Evolutionary conservation across 2,113 vertebrate species (phyloP).

Genomic region (Montifringilla adamsi): DNA sequence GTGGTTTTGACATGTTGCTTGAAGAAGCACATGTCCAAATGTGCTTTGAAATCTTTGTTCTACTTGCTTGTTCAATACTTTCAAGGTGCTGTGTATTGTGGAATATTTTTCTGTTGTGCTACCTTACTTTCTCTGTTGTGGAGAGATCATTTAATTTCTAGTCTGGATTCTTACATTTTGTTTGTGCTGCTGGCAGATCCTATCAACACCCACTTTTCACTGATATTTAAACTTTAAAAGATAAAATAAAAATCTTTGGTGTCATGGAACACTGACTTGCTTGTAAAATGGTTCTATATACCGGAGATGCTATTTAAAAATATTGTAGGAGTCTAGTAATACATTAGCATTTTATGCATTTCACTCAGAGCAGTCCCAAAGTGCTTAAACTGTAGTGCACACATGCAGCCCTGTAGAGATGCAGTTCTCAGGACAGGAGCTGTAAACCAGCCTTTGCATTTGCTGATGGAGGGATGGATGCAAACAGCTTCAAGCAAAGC

Average conservation of each 20-base stretch:
- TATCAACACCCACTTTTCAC: conserved; percentile 61
- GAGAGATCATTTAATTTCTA: neutral
- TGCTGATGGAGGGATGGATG: neutral
- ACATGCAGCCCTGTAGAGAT: neutral
- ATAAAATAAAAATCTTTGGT: conserved; percentile 53
- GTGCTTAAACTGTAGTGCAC: neutral
- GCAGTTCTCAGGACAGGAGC: neutral
- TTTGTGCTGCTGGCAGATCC: conserved; percentile 65
- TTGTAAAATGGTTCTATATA: conserved; percentile 55
- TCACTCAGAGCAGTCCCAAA: neutral
- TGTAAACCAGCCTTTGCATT: neutral
- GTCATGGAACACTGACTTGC: conserved; percentile 48
- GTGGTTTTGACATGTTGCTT: conserved; percentile 10
- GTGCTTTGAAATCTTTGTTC: conserved; percentile 8
- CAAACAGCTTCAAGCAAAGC: neutral
- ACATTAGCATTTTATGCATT: conserved; percentile 52
- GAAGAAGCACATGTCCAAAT: conserved; percentile 23
- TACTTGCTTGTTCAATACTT: neutral
- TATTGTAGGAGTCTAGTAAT: conserved; percentile 64
- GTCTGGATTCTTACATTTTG: conserved; percentile 37
- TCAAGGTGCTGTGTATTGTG: neutral
- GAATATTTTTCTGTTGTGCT: neutral
- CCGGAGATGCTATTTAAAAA: conserved; percentile 49
- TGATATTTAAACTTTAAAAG: conserved; percentile 47
- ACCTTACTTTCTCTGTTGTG: neutral